Percentiles rank a stretch among this genome's conserved stretches.
Evolutionary conservation across 2,113 vertebrate species (phyloP).

Genomic region (Corydoras maculifer): DNA sequence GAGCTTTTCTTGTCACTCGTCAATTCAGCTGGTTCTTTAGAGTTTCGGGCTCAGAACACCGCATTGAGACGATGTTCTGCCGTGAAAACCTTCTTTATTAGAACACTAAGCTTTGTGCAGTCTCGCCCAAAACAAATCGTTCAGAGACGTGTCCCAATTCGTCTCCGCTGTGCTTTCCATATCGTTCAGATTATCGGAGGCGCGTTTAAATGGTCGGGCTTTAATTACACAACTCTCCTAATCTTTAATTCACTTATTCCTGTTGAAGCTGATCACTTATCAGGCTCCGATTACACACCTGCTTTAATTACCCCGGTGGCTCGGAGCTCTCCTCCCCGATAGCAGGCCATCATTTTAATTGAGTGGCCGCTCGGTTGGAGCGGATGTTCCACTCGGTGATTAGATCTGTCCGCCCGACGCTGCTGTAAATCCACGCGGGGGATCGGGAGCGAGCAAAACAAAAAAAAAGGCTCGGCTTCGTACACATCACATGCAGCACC

Average conservation of each 20-base stretch:
- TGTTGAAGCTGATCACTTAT: slow-evolving; percentile 5
- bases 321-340: slow-evolving; percentile 18
- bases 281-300: slow-evolving; percentile 29
- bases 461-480: slow-evolving; percentile 29
- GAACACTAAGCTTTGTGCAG: too few relatives aligned
- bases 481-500: slow-evolving; percentile 1
- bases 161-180: too few relatives aligned
- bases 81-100: too few relatives aligned
- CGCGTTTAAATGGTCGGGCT: background rate
- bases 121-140: too few relatives aligned
- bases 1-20: background rate
- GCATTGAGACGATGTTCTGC: too few relatives aligned
- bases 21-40: too few relatives aligned
- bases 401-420: slow-evolving; percentile 21
- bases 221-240: background rate
- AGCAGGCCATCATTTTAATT: slow-evolving; percentile 17
- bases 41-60: too few relatives aligned
- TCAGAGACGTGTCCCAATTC: too few relatives aligned
- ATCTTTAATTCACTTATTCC: slow-evolving; percentile 17
- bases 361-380: slow-evolving; percentile 9
- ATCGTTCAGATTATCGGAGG: too few relatives aligned
- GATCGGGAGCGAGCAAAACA: slow-evolving; percentile 48
- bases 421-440: slow-evolving; percentile 37
- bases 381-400: slow-evolving; percentile 15
- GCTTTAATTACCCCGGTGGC: background rate